Conservation (phyloP, 2,113 vertebrate species). For the Dasyprocta punctata region DNA sequence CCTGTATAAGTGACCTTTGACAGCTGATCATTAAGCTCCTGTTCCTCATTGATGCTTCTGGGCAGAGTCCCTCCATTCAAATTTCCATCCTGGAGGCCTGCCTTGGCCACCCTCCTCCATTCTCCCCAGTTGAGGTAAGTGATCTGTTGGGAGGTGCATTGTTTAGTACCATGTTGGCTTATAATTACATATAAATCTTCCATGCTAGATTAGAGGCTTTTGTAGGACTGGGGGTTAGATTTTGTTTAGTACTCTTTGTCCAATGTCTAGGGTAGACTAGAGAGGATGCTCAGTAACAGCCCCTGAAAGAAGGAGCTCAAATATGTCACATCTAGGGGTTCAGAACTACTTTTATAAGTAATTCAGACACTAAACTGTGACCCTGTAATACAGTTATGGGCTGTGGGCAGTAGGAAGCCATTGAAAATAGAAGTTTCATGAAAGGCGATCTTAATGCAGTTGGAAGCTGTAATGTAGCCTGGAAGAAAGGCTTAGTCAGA, state of each 20-base stretch:
- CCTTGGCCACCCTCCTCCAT: background rate
- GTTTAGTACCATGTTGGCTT: background rate
- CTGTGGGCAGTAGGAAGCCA: conserved; percentile 9
- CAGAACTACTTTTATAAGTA: background rate
- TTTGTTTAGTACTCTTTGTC: background rate
- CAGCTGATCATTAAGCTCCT: background rate
- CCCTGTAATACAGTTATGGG: background rate
- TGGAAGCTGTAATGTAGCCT: background rate
- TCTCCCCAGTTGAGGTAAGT: background rate
- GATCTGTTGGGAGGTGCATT: background rate
- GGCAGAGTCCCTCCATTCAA: background rate
- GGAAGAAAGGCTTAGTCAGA: background rate
- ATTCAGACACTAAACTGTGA: background rate
- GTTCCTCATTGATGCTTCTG: background rate
- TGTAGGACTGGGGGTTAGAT: background rate
- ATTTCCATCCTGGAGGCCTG: background rate
- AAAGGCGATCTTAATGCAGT: background rate
- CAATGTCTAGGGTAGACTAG: background rate
- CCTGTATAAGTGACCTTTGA: background rate
- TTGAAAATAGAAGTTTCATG: background rate
- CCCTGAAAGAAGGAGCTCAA: background rate
- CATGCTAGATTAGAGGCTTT: background rate
- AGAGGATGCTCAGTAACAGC: background rate
- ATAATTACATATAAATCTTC: background rate
- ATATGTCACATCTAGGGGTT: background rate